Conservation (phyloP, 92 coral and sea anemone genomes). For the Blastomussa wellsi region DNA sequence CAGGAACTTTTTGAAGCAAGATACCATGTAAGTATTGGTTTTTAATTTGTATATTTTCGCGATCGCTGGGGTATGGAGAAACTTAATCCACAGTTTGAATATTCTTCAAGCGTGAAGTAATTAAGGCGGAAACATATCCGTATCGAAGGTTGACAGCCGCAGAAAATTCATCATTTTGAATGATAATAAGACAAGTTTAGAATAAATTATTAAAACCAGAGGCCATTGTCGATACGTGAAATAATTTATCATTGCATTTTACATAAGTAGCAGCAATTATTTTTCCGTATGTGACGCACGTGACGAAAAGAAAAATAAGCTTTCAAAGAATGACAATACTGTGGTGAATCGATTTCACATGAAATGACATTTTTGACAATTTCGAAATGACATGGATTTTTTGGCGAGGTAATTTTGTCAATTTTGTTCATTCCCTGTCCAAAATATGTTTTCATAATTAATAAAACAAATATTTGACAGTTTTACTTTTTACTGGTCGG, state of each 20-base stretch:
- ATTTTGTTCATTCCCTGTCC: not conserved
- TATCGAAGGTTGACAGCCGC: not conserved
- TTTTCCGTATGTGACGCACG: not conserved
- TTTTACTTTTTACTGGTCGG: not conserved
- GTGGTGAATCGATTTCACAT: not conserved
- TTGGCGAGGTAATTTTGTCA: not conserved
- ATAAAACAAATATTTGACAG: not conserved
- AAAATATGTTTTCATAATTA: not conserved
- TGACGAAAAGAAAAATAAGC: too few species aligned
- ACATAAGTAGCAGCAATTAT: slow-evolving; percentile 1
- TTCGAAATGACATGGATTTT: not conserved
- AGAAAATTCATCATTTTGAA: not conserved
- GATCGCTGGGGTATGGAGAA: not conserved
- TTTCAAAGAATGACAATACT: not conserved
- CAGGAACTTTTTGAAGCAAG: slow-evolving; percentile 65
- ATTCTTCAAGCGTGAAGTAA: not conserved
- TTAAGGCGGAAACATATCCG: not conserved
- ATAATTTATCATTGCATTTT: not conserved
- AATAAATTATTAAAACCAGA: slow-evolving; percentile 3
- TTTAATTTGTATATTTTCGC: not conserved
- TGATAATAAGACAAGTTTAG: not conserved
- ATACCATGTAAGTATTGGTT: slow-evolving; percentile 52
- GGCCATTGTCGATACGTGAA: not conserved
- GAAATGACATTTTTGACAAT: too few species aligned
- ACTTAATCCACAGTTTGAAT: not conserved